Conservation (phyloP, 2,113 vertebrate genomes). For the Psephotus haematonotus region DNA sequence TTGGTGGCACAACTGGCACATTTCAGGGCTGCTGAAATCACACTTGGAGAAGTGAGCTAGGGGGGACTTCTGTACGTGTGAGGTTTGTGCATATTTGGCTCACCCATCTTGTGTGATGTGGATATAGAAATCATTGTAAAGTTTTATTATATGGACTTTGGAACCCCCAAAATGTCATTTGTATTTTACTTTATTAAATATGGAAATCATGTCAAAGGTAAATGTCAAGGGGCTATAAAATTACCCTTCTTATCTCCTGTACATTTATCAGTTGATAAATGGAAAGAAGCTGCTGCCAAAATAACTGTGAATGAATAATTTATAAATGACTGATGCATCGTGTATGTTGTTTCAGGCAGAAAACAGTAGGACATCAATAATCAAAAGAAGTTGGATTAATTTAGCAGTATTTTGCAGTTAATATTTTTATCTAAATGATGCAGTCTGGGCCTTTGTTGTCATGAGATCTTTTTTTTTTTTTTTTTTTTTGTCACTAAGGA, state of each 20-base stretch:
- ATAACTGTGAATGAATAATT: constrained; percentile 86
- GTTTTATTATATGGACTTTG: constrained; percentile 24
- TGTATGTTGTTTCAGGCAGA: constrained; percentile 81
- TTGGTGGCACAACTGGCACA: neutral
- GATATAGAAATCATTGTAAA: neutral
- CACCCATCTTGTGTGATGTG: neutral
- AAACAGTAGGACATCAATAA: constrained; percentile 86
- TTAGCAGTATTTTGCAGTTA: constrained; percentile 75
- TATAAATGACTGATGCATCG: constrained; percentile 82
- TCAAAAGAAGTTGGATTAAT: constrained; percentile 83
- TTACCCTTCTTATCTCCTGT: constrained; percentile 77
- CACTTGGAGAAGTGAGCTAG: neutral
- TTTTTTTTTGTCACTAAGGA: neutral
- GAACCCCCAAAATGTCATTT: constrained; percentile 61
- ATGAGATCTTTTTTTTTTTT: neutral
- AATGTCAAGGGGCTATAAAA: constrained; percentile 81
- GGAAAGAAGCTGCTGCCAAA: constrained; percentile 81
- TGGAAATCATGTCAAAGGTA: constrained; percentile 83
- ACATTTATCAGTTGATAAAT: constrained; percentile 84
- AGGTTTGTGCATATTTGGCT: neutral
- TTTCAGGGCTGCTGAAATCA: neutral
- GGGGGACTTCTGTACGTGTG: neutral
- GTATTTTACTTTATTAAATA: constrained; percentile 77
- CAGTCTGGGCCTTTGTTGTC: constrained; percentile 35
- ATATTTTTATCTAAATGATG: constrained; percentile 79